These are phyloP conservation scores for Cerastis rubricosa DNA, from an alignment of 2,888 invertebrate genomes.

Conservation along the genomic window DNA sequence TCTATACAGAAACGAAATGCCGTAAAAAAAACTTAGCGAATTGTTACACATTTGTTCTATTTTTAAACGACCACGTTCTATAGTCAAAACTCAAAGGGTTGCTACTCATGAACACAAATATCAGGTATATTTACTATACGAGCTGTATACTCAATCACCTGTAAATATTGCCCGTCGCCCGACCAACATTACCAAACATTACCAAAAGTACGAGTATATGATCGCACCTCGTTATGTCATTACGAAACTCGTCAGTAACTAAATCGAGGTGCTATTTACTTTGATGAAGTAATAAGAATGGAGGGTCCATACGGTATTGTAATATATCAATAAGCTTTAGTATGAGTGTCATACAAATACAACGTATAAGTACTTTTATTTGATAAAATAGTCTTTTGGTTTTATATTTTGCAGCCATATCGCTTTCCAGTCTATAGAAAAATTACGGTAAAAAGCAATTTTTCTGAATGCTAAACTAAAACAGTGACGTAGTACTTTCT, in stretches of 20 bases:
- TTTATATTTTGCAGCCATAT: background rate
- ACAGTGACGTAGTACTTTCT: background rate
- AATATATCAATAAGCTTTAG: slow-evolving; percentile 8
- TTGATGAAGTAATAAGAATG: slow-evolving; percentile 27
- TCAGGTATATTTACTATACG: background rate
- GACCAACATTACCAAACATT: slow-evolving; percentile 30
- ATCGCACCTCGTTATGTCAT: slow-evolving; percentile 37
- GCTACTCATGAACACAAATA: background rate
- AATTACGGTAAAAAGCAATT: background rate
- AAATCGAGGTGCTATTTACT: background rate
- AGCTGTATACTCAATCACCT: slow-evolving; percentile 7
- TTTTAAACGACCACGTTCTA: too few species aligned
- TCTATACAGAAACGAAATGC: background rate
- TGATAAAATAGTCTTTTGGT: background rate
- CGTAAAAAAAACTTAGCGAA: background rate
- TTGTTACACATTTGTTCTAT: too few species aligned
- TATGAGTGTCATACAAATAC: background rate
- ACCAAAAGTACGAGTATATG: slow-evolving; percentile 21
- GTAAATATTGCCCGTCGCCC: slow-evolving; percentile 45
- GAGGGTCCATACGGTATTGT: background rate
- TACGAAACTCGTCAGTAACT: slow-evolving; percentile 22
- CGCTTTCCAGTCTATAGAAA: background rate
- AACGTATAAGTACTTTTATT: background rate
- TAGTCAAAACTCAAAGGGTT: too few species aligned
- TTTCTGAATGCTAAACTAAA: background rate